Conservation (phyloP, 2,113 vertebrate genomes). For the Semnopithecus entellus region DNA sequence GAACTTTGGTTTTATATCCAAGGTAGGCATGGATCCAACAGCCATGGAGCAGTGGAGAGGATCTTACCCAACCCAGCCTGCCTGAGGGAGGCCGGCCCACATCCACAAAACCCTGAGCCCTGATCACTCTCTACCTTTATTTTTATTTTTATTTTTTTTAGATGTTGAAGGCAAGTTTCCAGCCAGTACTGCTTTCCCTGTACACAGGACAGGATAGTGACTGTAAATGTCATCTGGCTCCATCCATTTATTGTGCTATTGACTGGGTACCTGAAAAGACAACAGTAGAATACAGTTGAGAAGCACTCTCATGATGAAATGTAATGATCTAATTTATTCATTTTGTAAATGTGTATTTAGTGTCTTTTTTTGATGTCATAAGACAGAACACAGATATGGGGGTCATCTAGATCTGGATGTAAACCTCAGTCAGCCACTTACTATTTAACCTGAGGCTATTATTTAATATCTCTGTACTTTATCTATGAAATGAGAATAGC, state of each 20-base stretch:
- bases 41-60: not conserved
- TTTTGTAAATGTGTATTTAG: not conserved
- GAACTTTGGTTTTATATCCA: not conserved
- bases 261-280: not conserved
- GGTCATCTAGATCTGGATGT: not conserved
- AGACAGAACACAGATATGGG: not conserved
- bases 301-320: not conserved
- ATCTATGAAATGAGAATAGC: not conserved
- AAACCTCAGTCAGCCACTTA: not conserved
- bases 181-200: not conserved
- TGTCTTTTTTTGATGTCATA: not conserved
- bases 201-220: not conserved
- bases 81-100: not conserved
- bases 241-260: not conserved
- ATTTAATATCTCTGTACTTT: not conserved
- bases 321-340: not conserved
- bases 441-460: not conserved
- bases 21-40: not conserved
- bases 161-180: not conserved
- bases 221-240: not conserved
- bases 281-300: not conserved
- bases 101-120: not conserved
- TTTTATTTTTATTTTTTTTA: not conserved
- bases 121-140: not conserved
- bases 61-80: not conserved